Evolutionary conservation across 2,113 vertebrate species (phyloP).

Genomic region (Dromiciops gliroides): DNA sequence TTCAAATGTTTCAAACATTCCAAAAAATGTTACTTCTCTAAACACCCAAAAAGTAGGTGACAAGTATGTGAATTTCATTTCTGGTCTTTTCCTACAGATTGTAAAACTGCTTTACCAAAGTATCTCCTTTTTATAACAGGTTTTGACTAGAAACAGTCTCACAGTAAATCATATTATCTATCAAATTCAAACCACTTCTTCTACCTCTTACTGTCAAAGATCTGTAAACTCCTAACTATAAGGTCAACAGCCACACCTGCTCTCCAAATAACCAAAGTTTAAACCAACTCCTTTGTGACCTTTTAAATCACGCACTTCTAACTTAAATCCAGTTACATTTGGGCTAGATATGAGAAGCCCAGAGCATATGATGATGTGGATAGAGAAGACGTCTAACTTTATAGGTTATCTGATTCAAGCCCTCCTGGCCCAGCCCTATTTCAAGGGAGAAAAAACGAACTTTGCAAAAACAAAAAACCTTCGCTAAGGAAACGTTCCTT

Average conservation of each 20-base stretch:
- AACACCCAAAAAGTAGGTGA: background rate
- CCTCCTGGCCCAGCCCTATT: background rate
- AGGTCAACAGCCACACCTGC: background rate
- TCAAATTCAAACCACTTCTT: background rate
- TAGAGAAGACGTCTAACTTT: no score
- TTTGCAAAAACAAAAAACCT: no score
- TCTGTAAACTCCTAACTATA: background rate
- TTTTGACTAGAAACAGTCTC: background rate
- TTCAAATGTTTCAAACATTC: background rate
- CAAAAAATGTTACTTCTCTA: background rate
- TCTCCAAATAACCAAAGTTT: background rate
- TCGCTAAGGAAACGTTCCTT: no score
- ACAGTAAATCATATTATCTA: background rate
- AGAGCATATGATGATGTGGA: no score
- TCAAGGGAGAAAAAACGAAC: no score
- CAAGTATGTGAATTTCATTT: background rate
- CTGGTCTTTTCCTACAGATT: background rate
- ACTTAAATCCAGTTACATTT: background rate
- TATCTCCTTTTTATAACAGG: background rate
- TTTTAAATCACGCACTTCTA: background rate
- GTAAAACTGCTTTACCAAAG: background rate
- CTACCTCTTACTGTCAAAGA: background rate
- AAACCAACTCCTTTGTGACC: background rate
- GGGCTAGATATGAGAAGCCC: background rate
- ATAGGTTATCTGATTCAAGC: background rate